Evolutionary conservation across 2,113 vertebrate species (phyloP).

Genomic region (Mus pahari): DNA sequence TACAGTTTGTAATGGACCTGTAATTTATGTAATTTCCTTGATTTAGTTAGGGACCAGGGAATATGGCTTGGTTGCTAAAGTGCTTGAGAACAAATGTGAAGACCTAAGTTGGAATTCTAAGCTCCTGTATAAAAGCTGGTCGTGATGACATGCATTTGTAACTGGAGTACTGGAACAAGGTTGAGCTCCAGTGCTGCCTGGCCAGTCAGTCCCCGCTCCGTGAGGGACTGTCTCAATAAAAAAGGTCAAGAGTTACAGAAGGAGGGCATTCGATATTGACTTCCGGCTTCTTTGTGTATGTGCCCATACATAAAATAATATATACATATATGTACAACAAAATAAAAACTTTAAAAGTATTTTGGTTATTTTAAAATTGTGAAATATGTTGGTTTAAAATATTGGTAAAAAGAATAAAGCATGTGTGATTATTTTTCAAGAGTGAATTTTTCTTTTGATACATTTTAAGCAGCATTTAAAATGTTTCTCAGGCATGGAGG

Average conservation of each 20-base stretch:
- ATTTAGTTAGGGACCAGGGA: background rate
- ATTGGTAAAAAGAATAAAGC: slow-evolving; percentile 44
- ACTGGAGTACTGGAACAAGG: too few species aligned
- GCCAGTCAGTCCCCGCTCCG: background rate
- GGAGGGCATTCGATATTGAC: background rate
- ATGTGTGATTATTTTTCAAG: background rate
- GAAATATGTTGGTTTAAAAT: slow-evolving; percentile 39
- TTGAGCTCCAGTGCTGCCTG: background rate
- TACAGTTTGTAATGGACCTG: background rate
- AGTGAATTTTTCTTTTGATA: slow-evolving; percentile 7
- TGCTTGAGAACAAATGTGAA: background rate
- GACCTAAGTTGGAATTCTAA: background rate
- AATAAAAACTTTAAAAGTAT: background rate
- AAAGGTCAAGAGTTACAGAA: background rate
- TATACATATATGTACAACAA: background rate
- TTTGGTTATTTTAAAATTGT: slow-evolving; percentile 45
- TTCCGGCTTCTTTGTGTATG: background rate
- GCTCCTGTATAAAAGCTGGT: background rate
- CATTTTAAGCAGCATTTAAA: slow-evolving; percentile 4
- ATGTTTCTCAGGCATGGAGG: background rate
- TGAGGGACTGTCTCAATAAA: background rate
- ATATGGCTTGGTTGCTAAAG: background rate
- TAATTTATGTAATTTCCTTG: slow-evolving; percentile 61
- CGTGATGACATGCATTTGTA: too few species aligned
- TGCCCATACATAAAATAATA: background rate